These are phyloP conservation scores for Laothoe populi DNA, from an alignment of 2,888 invertebrate genomes.

Conservation along the genomic window DNA sequence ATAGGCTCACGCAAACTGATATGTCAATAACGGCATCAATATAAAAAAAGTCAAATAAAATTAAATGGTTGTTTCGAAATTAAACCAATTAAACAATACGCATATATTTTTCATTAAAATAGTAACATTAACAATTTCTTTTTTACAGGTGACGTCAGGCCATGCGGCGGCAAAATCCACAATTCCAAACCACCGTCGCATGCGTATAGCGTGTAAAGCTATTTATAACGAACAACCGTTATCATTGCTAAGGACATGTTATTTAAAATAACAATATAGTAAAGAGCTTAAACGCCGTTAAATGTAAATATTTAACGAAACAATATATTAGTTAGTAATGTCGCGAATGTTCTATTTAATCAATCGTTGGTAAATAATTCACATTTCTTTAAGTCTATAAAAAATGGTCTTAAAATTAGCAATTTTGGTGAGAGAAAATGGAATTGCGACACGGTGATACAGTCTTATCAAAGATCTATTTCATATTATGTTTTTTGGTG, in stretches of 20 bases:
- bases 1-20: no score
- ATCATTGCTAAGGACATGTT: constrained; percentile 25
- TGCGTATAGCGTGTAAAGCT: constrained; percentile 59
- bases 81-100: background rate
- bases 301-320: constrained; percentile 17
- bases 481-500: no score
- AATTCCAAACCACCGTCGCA: constrained; percentile 77
- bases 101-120: background rate
- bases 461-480: no score
- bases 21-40: no score
- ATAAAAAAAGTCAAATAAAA: no score
- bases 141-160: constrained; percentile 74
- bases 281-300: constrained; percentile 20
- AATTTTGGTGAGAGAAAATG: no score
- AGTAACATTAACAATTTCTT: constrained; percentile 5
- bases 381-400: no score
- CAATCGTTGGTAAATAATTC: no score
- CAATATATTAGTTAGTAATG: background rate
- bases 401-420: no score
- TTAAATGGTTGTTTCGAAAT: background rate
- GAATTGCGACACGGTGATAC: no score
- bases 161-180: constrained; percentile 76
- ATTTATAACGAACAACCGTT: constrained; percentile 32
- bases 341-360: background rate
- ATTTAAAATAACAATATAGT: constrained; percentile 28